phyloP scores from a whole-genome alignment of 2,888 invertebrate species.

The Monopis laevigella region DNA sequence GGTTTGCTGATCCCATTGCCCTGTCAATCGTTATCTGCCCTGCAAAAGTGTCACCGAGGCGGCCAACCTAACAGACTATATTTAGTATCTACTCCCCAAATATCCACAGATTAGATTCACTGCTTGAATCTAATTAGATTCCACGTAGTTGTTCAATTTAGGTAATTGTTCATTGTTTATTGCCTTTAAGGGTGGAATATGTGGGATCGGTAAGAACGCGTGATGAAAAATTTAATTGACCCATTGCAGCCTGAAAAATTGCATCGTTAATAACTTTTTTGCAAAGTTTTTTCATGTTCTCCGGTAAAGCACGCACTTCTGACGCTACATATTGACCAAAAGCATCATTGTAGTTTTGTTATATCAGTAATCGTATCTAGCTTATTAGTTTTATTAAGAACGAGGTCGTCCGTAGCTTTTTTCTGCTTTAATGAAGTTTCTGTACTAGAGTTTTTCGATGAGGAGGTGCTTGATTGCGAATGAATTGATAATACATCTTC shows the following conservation, averaged over 20 bases:
- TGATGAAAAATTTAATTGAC: constrained; percentile 5
- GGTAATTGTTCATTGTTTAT: no score
- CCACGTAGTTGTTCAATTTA: no score
- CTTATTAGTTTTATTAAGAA: neutral
- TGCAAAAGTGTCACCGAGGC: no score
- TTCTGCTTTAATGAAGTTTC: neutral
- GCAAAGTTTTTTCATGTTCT: constrained; percentile 2
- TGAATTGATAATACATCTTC: neutral
- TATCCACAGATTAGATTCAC: no score
- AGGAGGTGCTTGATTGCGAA: neutral
- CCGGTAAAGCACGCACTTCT: constrained; percentile 1
- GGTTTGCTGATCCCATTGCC: no score
- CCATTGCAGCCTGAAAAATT: constrained; percentile 8
- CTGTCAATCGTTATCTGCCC: no score
- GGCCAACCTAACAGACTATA: no score
- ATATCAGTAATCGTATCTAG: neutral
- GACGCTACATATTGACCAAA: constrained; percentile 8
- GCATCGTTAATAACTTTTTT: constrained; percentile 10
- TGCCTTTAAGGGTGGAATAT: no score
- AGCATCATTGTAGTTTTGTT: constrained; percentile 2
- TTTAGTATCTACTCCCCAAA: no score
- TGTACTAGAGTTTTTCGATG: neutral
- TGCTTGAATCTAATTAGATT: no score
- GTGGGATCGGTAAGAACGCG: constrained; percentile 8
- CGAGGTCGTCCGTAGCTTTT: constrained; percentile 1